Base-by-base conservation (phyloP, 2,888 invertebrate species). In the Spicauda simplicius region DNA sequence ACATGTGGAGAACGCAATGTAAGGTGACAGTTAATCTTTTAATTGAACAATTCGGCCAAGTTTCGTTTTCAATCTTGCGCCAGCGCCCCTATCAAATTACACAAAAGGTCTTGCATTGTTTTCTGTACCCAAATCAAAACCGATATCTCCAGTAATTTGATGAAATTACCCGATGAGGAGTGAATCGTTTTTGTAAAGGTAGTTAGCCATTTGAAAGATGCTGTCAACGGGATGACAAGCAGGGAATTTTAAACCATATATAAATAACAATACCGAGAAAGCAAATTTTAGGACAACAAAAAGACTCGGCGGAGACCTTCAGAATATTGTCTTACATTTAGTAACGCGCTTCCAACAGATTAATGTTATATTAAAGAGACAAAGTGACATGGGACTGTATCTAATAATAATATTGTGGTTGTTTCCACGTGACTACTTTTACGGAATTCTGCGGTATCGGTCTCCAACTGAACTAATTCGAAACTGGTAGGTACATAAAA, bases 71-170 rank as follows among this genome's bases (percentile, higher is more conserved):
- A 79, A 76, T 77, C 77, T 82, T 80, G 78, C 80, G 81, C 76
- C 78, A 82, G 83, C 83, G 86, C 84, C 80, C 81, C 86, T 87
- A 76, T 92, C 90, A 72, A 76, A 75, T 92, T 91, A 88, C 93
- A 88, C 84, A 90, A 90, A 91, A 89, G 88, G 88, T 86, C 80
- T 80, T 81, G 83, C 86, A 78, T 84, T 88, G 86, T 86, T 90
- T 88, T 87, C 79, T 79, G 81, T 82, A 80, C 85, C 84, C 83
- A 83, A 86, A 86, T 87, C 85, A 88, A 90, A 90, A 86, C 81
- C 82, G 82, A 87, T 89, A 87, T 86, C 86, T 84, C 80, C 79
- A 78, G 80, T 83, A 85, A 88, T 85, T 90, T 90, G 84, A 87
- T 85, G 84, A 87, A 87, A 86, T 87, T 85, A 84, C 80, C 78